Evolutionary conservation across 2,888 invertebrate species (phyloP), one percentile per base, ranked within the genome.

Genomic region (Orchesella flavescens): DNA sequence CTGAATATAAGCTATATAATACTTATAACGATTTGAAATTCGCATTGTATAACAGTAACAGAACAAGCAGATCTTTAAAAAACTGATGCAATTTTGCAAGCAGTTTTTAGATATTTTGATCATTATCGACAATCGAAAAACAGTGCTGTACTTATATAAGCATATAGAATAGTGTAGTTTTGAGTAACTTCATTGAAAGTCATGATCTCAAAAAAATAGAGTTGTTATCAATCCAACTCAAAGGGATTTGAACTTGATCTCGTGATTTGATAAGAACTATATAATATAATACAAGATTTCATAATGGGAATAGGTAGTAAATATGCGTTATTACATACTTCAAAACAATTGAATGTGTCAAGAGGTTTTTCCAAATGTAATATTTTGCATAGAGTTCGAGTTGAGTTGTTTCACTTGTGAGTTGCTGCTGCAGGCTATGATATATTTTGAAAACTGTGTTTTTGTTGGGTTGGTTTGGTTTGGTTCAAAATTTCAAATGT

Each of bases 211-310:
- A 53, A 57, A 19, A 5, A 19, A 19, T n/a, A 55, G 55, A 55
- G 55, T 46, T 13, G 53, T n/a, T 10, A 57, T n/a, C 19, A 57
- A 57, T 57, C 10, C 53, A 57, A 57, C 19, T 5, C 3, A 61
- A 61, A 61, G 24, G 65, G 23, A 34, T 65, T 65, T 80, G 80
- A 80, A 73, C 73, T 73, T 80, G 73, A 80, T 80, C 80, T 55
- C 80, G 80, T 80, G 80, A 73, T 73, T 63, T 73, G 80, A 80
- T 80, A 80, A 80, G n/a, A 66, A 12, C 9, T 9, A 5, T 0
- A 77, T 61, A 61, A 17, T 13, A 17, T 4, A 17, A 57, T 19
- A 19, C 17, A 57, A 57, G 57, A n/a, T 53, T 53, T 13, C 53
- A 53, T 57, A 10, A 57, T 57, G 3, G 3, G 19, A 1, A 57